Evolutionary conservation across 2,888 invertebrate species (phyloP).

Genomic region (Antheraea assamensis): DNA sequence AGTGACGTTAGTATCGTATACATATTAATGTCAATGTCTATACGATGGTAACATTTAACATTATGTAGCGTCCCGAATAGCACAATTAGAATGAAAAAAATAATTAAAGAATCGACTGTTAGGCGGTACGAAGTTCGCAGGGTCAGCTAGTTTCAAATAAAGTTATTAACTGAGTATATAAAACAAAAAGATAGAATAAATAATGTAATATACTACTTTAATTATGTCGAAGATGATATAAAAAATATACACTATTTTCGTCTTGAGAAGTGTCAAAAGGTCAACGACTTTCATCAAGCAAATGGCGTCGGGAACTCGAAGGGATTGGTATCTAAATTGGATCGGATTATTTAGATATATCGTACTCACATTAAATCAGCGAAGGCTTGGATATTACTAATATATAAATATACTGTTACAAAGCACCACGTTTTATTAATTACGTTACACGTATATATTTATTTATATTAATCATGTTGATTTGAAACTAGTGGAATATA

Average conservation of each 20-base stretch:
- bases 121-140: too few species aligned
- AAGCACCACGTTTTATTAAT: not conserved
- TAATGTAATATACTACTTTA: not conserved
- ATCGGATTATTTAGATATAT: slow-evolving; percentile 25
- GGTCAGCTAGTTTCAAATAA: too few species aligned
- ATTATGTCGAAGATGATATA: not conserved
- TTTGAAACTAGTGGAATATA: not conserved
- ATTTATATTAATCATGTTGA: not conserved
- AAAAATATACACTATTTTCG: not conserved
- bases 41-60: too few species aligned
- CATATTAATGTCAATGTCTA: too few species aligned
- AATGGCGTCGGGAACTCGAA: slow-evolving; percentile 31
- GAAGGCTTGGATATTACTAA: slow-evolving; percentile 8
- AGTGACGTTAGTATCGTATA: too few species aligned
- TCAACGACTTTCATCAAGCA: slow-evolving; percentile 28
- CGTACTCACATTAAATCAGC: slow-evolving; percentile 11
- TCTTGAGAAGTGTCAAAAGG: slow-evolving; percentile 21
- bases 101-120: too few species aligned
- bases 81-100: too few species aligned
- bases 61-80: too few species aligned
- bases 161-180: not conserved
- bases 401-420: slow-evolving; percentile 7
- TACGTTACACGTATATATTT: not conserved
- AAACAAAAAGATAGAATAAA: not conserved
- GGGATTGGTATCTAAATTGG: slow-evolving; percentile 31